phyloP scores from a whole-genome alignment of 2,113 vertebrate species.

The Leucopsar rothschildi region DNA sequence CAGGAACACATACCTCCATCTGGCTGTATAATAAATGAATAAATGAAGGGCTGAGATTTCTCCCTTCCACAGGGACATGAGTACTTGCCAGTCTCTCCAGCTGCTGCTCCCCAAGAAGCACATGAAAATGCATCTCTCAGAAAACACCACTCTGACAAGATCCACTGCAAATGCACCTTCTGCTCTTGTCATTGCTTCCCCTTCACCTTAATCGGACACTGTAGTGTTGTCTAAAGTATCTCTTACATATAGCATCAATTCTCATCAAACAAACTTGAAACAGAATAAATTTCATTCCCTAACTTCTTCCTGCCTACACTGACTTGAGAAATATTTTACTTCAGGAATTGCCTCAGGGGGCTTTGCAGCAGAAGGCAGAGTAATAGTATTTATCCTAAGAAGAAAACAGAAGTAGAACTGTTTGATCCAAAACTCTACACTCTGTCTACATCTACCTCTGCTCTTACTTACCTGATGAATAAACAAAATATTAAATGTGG shows the following conservation, averaged over 20 bases:
- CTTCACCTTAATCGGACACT: not conserved
- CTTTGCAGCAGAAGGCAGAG: not conserved
- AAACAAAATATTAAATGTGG: not conserved
- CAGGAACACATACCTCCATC: not conserved
- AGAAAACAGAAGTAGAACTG: not conserved
- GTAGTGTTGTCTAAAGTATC: not conserved
- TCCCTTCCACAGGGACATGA: not conserved
- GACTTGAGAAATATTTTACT: not conserved
- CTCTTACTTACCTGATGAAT: not conserved
- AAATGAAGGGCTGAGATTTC: not conserved
- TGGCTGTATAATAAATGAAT: not conserved
- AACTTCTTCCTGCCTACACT: not conserved
- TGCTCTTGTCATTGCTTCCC: fast-evolving
- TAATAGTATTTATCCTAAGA: not conserved
- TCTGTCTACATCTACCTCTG: not conserved
- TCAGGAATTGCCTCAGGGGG: not conserved
- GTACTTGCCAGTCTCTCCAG: not conserved
- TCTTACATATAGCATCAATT: not conserved
- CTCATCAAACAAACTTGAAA: not conserved
- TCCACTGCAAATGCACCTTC: not conserved
- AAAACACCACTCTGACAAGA: not conserved
- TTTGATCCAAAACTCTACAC: not conserved
- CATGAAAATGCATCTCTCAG: not conserved
- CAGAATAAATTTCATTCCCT: not conserved
- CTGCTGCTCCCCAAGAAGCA: not conserved